phyloP scores from a whole-genome alignment of 37 sponge, comb jelly and placozoan genomes.

The Ephydatia muelleri region DNA sequence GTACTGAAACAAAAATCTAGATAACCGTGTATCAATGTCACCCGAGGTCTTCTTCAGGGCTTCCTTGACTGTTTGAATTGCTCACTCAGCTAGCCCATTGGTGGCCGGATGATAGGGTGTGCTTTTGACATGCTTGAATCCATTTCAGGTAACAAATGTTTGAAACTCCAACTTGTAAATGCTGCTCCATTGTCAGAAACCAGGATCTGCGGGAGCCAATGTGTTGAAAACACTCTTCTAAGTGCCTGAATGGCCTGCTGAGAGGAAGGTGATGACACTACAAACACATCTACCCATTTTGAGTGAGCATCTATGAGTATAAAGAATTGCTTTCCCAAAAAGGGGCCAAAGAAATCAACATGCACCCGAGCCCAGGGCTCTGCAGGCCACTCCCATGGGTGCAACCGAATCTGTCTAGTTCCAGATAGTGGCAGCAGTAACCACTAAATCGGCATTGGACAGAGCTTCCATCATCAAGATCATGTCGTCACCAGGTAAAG shows the following conservation, averaged over 20 bases:
- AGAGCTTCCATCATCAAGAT: constrained; percentile 14
- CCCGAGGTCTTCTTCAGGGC: background rate
- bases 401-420: constrained; percentile 30
- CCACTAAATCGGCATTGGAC: background rate
- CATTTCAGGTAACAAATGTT: constrained; percentile 6
- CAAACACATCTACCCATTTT: constrained; percentile 34
- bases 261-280: constrained; percentile 26
- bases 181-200: constrained; percentile 26
- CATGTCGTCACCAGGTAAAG: constrained; percentile 32
- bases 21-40: constrained; percentile 7
- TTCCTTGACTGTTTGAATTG: constrained; percentile 23
- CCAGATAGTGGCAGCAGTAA: constrained; percentile 18
- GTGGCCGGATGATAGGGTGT: constrained; percentile 10
- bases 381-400: constrained; percentile 34
- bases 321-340: constrained; percentile 25
- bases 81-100: constrained; percentile 5
- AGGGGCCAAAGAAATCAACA: constrained; percentile 30
- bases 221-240: constrained; percentile 26
- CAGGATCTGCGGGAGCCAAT: constrained; percentile 36
- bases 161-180: constrained; percentile 19
- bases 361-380: constrained; percentile 30
- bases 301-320: constrained; percentile 28
- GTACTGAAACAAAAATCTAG: constrained; percentile 15
- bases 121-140: background rate
- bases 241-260: constrained; percentile 17